Percentiles rank a stretch among this genome's conserved stretches.
These are phyloP conservation scores for Danio aesculapii DNA, from an alignment of 2,797 vertebrate genomes.

Conservation along the genomic window DNA sequence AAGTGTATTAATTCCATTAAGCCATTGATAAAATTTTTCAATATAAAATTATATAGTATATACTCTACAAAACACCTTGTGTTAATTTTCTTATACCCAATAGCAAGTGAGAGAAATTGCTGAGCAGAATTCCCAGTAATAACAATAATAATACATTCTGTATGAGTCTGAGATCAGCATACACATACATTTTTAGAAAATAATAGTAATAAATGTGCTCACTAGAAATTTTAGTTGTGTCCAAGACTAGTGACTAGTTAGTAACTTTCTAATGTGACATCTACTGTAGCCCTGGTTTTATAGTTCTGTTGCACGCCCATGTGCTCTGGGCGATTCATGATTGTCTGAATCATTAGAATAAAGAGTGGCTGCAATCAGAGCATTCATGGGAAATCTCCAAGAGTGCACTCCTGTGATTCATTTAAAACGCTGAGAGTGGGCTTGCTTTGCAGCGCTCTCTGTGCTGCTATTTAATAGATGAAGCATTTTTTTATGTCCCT, in stretches of 20 bases:
- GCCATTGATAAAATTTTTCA: too few relatives aligned
- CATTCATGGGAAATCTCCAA: conserved; percentile 35
- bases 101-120: neutral
- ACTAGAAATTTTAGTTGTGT: too few relatives aligned
- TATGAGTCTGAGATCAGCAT: neutral
- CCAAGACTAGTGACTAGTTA: too few relatives aligned
- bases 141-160: too few relatives aligned
- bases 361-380: conserved; percentile 46
- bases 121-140: too few relatives aligned
- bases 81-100: neutral
- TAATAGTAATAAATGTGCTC: neutral
- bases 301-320: neutral
- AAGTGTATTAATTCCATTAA: too few relatives aligned
- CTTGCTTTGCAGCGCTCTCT: neutral
- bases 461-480: conserved; percentile 29
- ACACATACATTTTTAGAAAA: neutral
- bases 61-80: too few relatives aligned
- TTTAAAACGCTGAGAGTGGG: conserved; percentile 9
- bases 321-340: conserved; percentile 21
- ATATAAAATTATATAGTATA: too few relatives aligned
- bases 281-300: neutral
- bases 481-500: conserved; percentile 14
- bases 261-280: neutral
- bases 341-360: conserved; percentile 44
- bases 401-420: conserved; percentile 35